Percentiles rank a stretch among this genome's conserved stretches.
Evolutionary conservation across 1,140 invertebrate genomes (phyloP).

Genomic region (Calosoma granatense): DNA sequence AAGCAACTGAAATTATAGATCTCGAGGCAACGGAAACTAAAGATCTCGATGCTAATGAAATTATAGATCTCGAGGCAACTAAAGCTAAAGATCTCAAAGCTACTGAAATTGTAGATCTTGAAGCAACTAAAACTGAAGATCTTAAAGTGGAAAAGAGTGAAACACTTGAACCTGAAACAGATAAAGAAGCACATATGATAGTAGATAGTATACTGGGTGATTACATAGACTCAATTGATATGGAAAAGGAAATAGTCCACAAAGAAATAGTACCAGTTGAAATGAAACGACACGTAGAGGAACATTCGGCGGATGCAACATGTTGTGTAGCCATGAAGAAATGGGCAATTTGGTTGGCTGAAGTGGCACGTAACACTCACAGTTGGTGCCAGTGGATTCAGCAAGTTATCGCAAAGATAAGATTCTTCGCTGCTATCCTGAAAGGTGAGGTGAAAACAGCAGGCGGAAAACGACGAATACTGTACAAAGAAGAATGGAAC

Average conservation of each 20-base stretch:
- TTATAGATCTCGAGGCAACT: not conserved
- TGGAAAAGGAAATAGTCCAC: conserved; percentile 9
- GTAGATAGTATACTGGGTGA: not conserved
- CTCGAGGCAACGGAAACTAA: not conserved
- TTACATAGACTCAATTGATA: not conserved
- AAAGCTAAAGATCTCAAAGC: not conserved
- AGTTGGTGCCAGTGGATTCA: conserved; percentile 28
- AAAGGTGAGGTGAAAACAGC: conserved; percentile 19
- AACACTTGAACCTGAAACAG: not conserved
- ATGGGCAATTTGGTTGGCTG: conserved; percentile 26
- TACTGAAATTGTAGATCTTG: not conserved
- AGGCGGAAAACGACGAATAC: conserved; percentile 18
- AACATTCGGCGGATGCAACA: conserved; percentile 23
- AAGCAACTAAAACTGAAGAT: not conserved
- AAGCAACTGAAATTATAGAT: not conserved
- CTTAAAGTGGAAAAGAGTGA: not conserved
- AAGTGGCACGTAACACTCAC: conserved; percentile 27
- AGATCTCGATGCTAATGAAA: not conserved
- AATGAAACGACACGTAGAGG: conserved; percentile 9
- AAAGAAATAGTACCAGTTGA: conserved; percentile 11
- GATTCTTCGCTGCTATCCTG: conserved; percentile 20
- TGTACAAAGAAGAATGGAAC: conserved; percentile 25
- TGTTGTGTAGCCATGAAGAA: conserved; percentile 27
- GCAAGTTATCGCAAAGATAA: conserved; percentile 21
- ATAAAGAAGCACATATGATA: not conserved